These are phyloP conservation scores for Molorchus minor DNA, from an alignment of 2,888 invertebrate genomes.

Conservation along the genomic window DNA sequence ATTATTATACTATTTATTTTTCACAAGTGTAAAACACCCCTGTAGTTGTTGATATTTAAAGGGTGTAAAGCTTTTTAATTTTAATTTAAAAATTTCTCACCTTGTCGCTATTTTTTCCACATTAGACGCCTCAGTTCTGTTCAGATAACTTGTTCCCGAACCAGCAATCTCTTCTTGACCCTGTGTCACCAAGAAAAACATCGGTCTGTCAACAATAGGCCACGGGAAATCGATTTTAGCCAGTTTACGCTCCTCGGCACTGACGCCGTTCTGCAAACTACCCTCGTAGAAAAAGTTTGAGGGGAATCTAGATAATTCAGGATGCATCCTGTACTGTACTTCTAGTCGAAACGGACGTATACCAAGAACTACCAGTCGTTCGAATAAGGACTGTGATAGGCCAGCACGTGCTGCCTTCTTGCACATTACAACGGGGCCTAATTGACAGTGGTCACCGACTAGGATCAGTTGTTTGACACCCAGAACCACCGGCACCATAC, in stretches of 20 bases:
- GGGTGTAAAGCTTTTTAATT: no score
- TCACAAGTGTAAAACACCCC: no score
- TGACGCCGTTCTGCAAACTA: constrained; percentile 98
- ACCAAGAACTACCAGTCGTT: constrained; percentile 94
- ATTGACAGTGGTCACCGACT: constrained; percentile 98
- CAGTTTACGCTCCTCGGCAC: constrained; percentile 92
- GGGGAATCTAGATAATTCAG: constrained; percentile 95
- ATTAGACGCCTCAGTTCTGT: constrained; percentile 97
- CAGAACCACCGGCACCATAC: constrained; percentile 98
- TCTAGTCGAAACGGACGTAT: constrained; percentile 96
- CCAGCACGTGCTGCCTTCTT: constrained; percentile 98
- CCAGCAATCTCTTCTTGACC: constrained; percentile 99
- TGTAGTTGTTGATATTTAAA: no score
- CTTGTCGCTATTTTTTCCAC: constrained; percentile 96
- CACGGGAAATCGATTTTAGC: constrained; percentile 95
- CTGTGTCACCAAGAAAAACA: constrained; percentile 98
- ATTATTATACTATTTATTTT: no score
- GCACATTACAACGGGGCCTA: constrained; percentile 99
- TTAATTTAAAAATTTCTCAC: no score
- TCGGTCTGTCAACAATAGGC: constrained; percentile 95
- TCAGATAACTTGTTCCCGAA: constrained; percentile 97
- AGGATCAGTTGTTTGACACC: constrained; percentile 97
- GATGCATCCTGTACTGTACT: constrained; percentile 99
- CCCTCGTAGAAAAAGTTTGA: constrained; percentile 99
- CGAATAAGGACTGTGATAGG: constrained; percentile 95